Base-by-base conservation (phyloP, 2,113 vertebrate genomes). In the Poeciliopsis prolifica region DNA sequence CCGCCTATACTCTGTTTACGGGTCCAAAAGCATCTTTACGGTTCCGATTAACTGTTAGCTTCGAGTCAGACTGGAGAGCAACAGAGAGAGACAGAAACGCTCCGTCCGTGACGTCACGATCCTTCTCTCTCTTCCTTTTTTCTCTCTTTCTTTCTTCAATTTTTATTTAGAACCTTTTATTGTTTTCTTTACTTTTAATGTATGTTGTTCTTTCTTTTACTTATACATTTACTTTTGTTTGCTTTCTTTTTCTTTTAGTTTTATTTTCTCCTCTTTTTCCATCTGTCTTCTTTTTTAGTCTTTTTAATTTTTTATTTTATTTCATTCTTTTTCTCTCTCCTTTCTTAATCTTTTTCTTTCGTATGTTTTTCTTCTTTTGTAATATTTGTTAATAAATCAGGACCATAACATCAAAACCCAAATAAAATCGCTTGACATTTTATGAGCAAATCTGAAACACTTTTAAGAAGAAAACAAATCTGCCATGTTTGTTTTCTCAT, bases 71-170 rank as follows among this genome's bases (percentile, higher is more conserved):
- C 58, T 62, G 65, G 42, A 61, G 65, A 68, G 48, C 65, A 64
- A 79, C 71, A 79, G 70, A 73, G 29, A 3, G 62, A 58, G 72
- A n/a, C 42, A 5, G 13, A 35, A 19, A 79, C 60, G 51, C 44
- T 22, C 78, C 78, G 66, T 61, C 78, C 60, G 64, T 40, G 51
- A 58, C 68, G 0, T 9, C 31, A 7, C 5, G 1, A 68, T 4
- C 10, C 40, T 42, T 66, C 2, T 58, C 33, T 58, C 33, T 33
- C 4, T 69, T 51, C 15, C 24, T n/a, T 58, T 58, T 24, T 58
- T 58, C 22, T 24, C 22, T 24, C 19, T 22, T 51, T 51, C 51
- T 10, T 54, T 9, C 22, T 51, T 54, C 10, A 11, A 37, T 12
- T 37, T 37, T 12, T 37, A 37, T 37, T 10, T 37, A 51, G 11